Evolutionary conservation across 2,888 invertebrate genomes (phyloP).

Genomic region (Cosmopolites sordidus): DNA sequence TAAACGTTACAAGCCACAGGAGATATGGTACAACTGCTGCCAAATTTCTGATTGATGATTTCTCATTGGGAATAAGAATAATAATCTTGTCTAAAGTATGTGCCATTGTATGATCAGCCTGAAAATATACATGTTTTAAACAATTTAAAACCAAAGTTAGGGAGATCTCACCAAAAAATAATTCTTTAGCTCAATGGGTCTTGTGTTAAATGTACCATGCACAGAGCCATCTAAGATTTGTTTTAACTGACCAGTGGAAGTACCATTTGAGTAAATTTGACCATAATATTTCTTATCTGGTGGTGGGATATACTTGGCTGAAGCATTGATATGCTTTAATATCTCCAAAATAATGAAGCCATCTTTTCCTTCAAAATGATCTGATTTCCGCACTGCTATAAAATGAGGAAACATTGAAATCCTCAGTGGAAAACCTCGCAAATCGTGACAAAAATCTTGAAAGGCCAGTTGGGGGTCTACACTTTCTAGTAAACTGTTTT

Average conservation of each 20-base stretch:
- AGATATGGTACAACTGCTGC: background rate
- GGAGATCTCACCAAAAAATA: too few species aligned
- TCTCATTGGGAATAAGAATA: conserved; percentile 8
- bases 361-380: conserved; percentile 4
- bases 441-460: background rate
- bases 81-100: conserved; percentile 8
- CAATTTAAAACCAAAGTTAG: too few species aligned
- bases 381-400: conserved; percentile 1
- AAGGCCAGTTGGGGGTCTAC: background rate
- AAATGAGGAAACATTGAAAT: conserved; percentile 6
- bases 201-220: conserved; percentile 7
- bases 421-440: conserved; percentile 4
- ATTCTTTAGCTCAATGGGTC: background rate
- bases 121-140: background rate
- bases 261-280: background rate
- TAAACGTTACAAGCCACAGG: background rate
- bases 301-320: conserved; percentile 1
- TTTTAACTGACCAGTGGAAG: conserved; percentile 1
- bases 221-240: background rate
- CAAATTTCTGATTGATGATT: background rate
- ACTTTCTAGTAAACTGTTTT: background rate
- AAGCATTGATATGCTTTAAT: conserved; percentile 4
- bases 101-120: conserved; percentile 12
- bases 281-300: conserved; percentile 1
- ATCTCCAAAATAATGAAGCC: conserved; percentile 3